Base-by-base conservation (phyloP, 1,140 invertebrate species). In the Calycopis cecrops region DNA sequence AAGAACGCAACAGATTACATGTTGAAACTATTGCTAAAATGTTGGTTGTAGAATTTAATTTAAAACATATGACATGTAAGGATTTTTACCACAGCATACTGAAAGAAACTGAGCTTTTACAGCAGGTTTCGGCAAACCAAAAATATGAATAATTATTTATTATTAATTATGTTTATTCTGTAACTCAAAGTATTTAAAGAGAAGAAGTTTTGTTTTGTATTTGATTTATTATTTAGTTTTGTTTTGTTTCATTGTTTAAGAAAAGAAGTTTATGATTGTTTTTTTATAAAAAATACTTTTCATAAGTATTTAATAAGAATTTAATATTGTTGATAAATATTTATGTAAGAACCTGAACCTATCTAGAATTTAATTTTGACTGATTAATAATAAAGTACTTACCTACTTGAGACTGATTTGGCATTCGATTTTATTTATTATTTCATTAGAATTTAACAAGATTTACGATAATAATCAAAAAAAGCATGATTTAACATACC, bases 61-160 rank as follows among this genome's bases (percentile, higher is more conserved):
- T 51, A 12, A 35, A 51, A 51, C 33, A 51, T 35, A 35, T 35
- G 33, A 51, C 33, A 14, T 51, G 28, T 17, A 51, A 35, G 33
- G 49, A 51, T 51, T 51, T 51, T 51, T 51, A 51, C 16, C n/a
- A n/a, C n/a, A 51, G 11, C 37, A 28, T 53, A 42, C 42, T 12
- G 18, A 53, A 53, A 42, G 21, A 42, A 52, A 52, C 49, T 35
- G 35, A 52, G 49, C 49, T 52, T 14, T 52, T 17, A 52, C n/a
- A 52, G 14, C 34, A 37, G 49, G 34, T 37, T 52, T 52, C 34
- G 7, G n/a, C 35, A 14, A 52, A 52, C 49, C 33, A 52, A 52
- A 37, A 52, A 52, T 52, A 52, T 52, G 7, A 52, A 52, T 37
- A 52, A 52, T 52, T 52, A 52, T 52, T 37, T n/a, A n/a, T n/a